phyloP scores from a whole-genome alignment of 2,113 vertebrate species.

The Ceyx margarethae region DNA sequence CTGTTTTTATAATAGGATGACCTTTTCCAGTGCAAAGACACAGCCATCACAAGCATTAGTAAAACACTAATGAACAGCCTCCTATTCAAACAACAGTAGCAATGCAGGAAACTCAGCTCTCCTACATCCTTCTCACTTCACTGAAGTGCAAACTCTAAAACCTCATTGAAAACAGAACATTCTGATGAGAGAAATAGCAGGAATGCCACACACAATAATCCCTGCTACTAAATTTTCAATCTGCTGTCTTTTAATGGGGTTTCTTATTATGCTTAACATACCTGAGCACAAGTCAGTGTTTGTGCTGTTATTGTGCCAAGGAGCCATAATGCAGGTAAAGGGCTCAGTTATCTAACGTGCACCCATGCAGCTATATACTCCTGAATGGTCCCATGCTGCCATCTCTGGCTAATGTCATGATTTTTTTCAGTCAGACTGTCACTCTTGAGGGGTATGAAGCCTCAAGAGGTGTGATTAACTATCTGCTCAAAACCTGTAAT shows the following conservation, averaged over 20 bases:
- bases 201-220: neutral
- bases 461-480: neutral
- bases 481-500: neutral
- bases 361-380: neutral
- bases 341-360: neutral
- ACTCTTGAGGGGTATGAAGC: neutral
- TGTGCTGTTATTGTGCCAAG: neutral
- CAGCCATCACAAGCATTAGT: conserved; percentile 16
- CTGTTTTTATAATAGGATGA: conserved; percentile 39
- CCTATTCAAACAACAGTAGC: conserved; percentile 1
- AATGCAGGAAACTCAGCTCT: neutral
- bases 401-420: neutral
- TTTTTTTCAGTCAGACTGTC: neutral
- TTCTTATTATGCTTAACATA: neutral
- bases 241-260: neutral
- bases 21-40: conserved; percentile 36
- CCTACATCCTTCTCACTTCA: neutral
- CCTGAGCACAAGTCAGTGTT: neutral
- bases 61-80: conserved; percentile 35
- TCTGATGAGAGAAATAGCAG: neutral
- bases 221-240: neutral
- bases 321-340: neutral
- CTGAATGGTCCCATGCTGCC: neutral
- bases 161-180: neutral
- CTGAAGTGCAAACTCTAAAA: neutral